phyloP scores from a whole-genome alignment of 2,797 vertebrate genomes.

The Sciaenops ocellatus region DNA sequence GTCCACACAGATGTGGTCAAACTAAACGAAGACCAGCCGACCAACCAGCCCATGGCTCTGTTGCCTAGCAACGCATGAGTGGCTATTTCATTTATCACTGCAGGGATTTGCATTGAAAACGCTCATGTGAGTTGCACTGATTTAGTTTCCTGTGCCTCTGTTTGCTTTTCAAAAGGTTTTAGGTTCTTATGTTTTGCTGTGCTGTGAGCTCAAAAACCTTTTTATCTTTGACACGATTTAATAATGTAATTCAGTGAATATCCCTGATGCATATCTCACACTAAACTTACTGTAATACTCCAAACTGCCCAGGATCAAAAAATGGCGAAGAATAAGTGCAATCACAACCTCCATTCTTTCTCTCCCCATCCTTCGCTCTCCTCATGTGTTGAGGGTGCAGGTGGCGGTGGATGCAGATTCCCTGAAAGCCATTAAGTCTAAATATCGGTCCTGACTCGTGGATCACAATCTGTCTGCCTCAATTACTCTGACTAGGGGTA shows the following conservation, averaged over 20 bases:
- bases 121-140: constrained; percentile 30
- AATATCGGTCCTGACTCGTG: constrained; percentile 75
- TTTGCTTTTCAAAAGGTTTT: constrained; percentile 25
- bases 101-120: constrained; percentile 66
- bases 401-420: constrained; percentile 72
- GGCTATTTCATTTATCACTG: constrained; percentile 66
- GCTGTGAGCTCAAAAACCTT: background rate
- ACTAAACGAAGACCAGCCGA: constrained; percentile 31
- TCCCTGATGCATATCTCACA: background rate
- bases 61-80: constrained; percentile 80
- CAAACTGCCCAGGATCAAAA: constrained; percentile 11
- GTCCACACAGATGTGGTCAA: constrained; percentile 45
- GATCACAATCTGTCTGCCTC: constrained; percentile 78
- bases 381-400: constrained; percentile 65
- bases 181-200: background rate
- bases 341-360: background rate
- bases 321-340: background rate
- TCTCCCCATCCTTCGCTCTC: constrained; percentile 14
- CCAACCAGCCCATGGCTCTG: constrained; percentile 48
- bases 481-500: constrained; percentile 71
- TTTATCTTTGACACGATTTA: background rate
- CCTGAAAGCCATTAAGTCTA: constrained; percentile 81
- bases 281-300: background rate
- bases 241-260: background rate
- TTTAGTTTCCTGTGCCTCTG: constrained; percentile 12